phyloP scores from a whole-genome alignment of 2,888 invertebrate species.

The Sturmia bella region DNA sequence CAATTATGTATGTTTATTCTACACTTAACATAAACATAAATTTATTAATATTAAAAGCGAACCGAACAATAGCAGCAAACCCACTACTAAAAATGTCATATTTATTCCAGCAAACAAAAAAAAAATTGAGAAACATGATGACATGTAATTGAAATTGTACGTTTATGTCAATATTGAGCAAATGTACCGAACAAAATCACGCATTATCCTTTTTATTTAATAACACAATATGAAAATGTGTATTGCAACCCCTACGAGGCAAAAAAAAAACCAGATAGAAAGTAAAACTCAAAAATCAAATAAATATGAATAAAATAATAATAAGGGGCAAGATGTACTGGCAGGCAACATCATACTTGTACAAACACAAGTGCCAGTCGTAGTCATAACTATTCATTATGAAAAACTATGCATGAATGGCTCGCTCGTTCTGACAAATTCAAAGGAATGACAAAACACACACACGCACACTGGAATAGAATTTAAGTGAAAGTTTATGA shows the following conservation, averaged over 20 bases:
- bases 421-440: slow-evolving; percentile 20
- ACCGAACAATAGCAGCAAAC: slow-evolving; percentile 53
- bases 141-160: slow-evolving; percentile 68
- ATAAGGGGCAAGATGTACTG: slow-evolving; percentile 27
- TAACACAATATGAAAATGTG: slow-evolving; percentile 39
- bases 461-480: slow-evolving; percentile 48
- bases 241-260: slow-evolving; percentile 66
- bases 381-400: slow-evolving; percentile 71
- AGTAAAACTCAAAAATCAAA: slow-evolving; percentile 60
- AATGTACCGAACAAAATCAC: slow-evolving; percentile 71
- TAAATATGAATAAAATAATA: slow-evolving; percentile 46
- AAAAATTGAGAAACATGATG: slow-evolving; percentile 49
- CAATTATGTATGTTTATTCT: slow-evolving; percentile 54
- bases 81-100: slow-evolving; percentile 69
- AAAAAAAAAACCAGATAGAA: slow-evolving; percentile 1
- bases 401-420: slow-evolving; percentile 65
- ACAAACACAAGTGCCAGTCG: background rate
- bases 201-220: slow-evolving; percentile 71
- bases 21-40: slow-evolving; percentile 61
- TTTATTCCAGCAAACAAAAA: slow-evolving; percentile 47
- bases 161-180: slow-evolving; percentile 57
- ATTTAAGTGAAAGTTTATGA: slow-evolving; percentile 57
- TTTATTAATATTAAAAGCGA: slow-evolving; percentile 70
- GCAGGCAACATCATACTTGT: slow-evolving; percentile 15
- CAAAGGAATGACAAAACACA: slow-evolving; percentile 53